Evolutionary conservation across 2,797 vertebrate genomes (phyloP).

Genomic region (Rhinophrynus dorsalis): DNA sequence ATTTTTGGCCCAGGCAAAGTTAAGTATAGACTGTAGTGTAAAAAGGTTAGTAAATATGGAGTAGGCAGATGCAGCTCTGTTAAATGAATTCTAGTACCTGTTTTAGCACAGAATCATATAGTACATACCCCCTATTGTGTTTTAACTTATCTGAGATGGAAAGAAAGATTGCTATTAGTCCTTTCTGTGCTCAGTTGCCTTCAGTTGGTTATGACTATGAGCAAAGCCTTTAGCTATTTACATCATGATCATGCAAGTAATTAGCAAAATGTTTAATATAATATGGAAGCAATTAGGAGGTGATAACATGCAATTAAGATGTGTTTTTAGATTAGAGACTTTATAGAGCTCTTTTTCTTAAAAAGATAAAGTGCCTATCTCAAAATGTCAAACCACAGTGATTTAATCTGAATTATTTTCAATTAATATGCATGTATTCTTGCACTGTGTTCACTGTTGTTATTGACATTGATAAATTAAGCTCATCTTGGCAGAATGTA

Average conservation of each 20-base stretch:
- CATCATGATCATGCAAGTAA: slow-evolving; percentile 95
- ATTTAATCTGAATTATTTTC: slow-evolving; percentile 99
- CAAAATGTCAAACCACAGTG: slow-evolving; percentile 92
- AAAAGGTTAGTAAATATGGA: no score
- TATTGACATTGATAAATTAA: slow-evolving; percentile 98
- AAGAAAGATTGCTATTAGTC: slow-evolving; percentile 61
- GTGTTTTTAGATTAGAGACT: slow-evolving; percentile 90
- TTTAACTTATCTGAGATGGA: slow-evolving; percentile 57
- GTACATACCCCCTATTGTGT: slow-evolving; percentile 54
- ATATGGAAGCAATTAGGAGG: slow-evolving; percentile 97
- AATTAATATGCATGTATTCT: slow-evolving; percentile 98
- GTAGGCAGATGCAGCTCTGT: no score
- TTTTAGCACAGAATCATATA: no score
- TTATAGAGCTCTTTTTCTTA: slow-evolving; percentile 82
- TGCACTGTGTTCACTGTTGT: slow-evolving; percentile 78
- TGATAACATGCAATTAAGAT: slow-evolving; percentile 99
- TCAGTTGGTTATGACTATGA: slow-evolving; percentile 77
- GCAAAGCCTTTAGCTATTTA: slow-evolving; percentile 91
- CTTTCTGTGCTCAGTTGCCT: slow-evolving; percentile 73
- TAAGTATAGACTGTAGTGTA: no score
- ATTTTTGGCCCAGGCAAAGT: no score
- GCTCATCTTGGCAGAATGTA: slow-evolving; percentile 87
- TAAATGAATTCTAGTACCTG: no score
- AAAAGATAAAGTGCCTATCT: slow-evolving; percentile 97
- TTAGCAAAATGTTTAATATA: slow-evolving; percentile 99